A percentile compares a stretch with the other conserved stretches of the same genome.
Evolutionary conservation across 2,888 invertebrate genomes (phyloP).

Genomic region (Agrilus cyanescens): DNA sequence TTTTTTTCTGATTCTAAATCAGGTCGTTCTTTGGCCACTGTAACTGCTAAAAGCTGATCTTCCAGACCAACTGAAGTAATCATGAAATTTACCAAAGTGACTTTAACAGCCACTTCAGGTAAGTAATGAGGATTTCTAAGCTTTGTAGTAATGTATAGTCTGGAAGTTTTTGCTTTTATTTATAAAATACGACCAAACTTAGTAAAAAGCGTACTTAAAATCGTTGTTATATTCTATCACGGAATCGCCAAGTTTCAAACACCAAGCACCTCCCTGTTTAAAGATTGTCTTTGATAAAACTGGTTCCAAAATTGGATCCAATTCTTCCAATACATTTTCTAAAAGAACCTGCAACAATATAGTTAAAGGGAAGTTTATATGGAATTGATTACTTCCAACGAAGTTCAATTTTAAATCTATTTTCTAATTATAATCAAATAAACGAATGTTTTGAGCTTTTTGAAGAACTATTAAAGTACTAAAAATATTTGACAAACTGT

Average conservation of each 20-base stretch:
- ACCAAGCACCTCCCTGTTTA: conserved; percentile 74
- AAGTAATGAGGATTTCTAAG: conserved; percentile 87
- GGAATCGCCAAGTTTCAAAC: conserved; percentile 84
- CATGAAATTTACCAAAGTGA: conserved; percentile 85
- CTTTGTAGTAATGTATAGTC: conserved; percentile 89
- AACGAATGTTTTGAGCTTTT: too few relatives aligned
- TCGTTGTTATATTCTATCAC: conserved; percentile 78
- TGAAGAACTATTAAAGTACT: too few relatives aligned
- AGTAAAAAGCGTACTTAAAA: conserved; percentile 52
- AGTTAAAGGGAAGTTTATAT: too few relatives aligned
- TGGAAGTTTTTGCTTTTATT: conserved; percentile 25
- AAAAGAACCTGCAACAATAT: conserved; percentile 49
- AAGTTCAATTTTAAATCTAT: too few relatives aligned
- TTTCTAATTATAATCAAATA: too few relatives aligned
- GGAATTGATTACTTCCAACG: too few relatives aligned
- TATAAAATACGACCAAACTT: conserved; percentile 12
- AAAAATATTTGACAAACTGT: too few relatives aligned
- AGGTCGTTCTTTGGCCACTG: conserved; percentile 83
- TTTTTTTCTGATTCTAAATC: conserved; percentile 87
- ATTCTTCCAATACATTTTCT: conserved; percentile 84
- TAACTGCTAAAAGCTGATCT: conserved; percentile 81
- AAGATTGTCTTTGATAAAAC: conserved; percentile 83
- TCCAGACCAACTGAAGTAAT: conserved; percentile 79
- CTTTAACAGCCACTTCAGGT: conserved; percentile 87
- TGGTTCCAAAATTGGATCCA: conserved; percentile 86